Evolutionary conservation across 2,888 invertebrate genomes (phyloP).

Genomic region (Folsomia manolachei): DNA sequence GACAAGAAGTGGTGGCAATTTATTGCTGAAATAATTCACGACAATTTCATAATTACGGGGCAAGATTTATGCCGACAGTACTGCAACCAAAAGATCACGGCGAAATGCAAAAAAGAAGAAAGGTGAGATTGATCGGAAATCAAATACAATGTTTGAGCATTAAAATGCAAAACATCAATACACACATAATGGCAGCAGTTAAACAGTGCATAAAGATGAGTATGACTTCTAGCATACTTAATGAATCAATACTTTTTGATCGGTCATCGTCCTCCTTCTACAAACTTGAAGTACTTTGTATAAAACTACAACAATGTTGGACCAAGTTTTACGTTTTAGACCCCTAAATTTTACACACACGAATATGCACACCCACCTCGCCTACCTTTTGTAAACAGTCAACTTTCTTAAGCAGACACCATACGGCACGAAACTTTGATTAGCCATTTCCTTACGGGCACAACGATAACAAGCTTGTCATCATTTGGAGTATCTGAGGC

Average conservation of each 20-base stretch:
- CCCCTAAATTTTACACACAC: neutral
- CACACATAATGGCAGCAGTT: neutral
- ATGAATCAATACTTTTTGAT: neutral
- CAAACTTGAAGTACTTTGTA: too few relatives aligned
- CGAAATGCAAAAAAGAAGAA: too few relatives aligned
- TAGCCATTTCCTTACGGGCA: neutral
- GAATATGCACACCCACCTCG: neutral
- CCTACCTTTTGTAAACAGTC: neutral
- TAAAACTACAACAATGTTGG: too few relatives aligned
- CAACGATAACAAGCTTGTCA: neutral
- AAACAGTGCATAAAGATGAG: neutral
- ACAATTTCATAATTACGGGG: neutral
- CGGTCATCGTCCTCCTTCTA: neutral
- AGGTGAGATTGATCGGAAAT: too few relatives aligned
- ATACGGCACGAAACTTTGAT: too few relatives aligned
- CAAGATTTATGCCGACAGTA: neutral
- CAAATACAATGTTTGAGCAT: too few relatives aligned
- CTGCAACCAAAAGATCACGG: too few relatives aligned
- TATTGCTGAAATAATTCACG: constrained; percentile 3
- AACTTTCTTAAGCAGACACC: too few relatives aligned
- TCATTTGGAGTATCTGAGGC: neutral
- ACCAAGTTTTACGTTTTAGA: neutral
- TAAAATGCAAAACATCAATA: too few relatives aligned
- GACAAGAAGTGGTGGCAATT: neutral
- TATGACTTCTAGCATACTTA: too few relatives aligned